phyloP scores from a whole-genome alignment of 2,888 invertebrate genomes.

The Epinotia brunnichana region DNA sequence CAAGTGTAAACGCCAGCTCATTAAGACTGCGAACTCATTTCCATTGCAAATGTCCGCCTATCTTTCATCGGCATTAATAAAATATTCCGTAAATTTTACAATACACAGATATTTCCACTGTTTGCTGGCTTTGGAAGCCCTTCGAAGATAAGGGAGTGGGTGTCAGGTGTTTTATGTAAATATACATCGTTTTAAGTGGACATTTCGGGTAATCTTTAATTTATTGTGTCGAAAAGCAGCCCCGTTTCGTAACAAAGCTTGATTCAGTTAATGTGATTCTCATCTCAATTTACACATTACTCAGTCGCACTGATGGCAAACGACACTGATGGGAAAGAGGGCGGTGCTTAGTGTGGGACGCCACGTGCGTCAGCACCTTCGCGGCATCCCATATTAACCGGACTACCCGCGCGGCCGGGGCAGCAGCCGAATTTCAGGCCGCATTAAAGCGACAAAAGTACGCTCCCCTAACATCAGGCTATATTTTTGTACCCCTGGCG shows the following conservation, averaged over 20 bases:
- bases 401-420: too few species aligned
- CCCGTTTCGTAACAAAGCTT: neutral
- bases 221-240: neutral
- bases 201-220: neutral
- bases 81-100: constrained; percentile 3
- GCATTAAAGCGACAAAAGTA: too few species aligned
- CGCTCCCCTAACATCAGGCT: too few species aligned
- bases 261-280: neutral
- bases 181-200: neutral
- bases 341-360: too few species aligned
- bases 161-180: neutral
- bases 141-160: neutral
- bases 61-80: neutral
- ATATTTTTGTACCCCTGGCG: too few species aligned
- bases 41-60: constrained; percentile 19
- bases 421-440: too few species aligned
- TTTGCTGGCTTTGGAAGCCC: neutral
- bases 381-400: too few species aligned
- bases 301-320: too few species aligned
- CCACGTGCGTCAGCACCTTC: too few species aligned
- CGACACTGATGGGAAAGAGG: too few species aligned
- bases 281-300: too few species aligned
- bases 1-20: constrained; percentile 1
- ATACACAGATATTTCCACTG: neutral
- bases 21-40: constrained; percentile 10